phyloP scores from a whole-genome alignment of 2,797 vertebrate species.

The Enteromius anoplus region DNA sequence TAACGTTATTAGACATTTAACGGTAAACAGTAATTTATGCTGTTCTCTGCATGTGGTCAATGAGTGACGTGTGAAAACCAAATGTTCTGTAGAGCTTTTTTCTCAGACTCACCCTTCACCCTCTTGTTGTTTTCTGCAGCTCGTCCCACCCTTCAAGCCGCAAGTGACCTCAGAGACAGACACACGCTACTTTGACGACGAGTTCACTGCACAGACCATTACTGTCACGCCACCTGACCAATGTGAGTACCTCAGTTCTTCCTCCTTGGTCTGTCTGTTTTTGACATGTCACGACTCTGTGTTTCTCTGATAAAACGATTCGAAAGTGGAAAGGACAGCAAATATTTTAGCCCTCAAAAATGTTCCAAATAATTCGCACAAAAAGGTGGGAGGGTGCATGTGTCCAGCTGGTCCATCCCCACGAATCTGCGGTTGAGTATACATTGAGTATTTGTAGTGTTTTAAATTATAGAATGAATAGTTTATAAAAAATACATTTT shows the following conservation, averaged over 20 bases:
- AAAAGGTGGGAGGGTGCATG: not conserved
- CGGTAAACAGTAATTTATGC: not conserved
- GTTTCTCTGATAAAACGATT: not conserved
- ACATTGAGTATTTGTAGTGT: too few relatives aligned
- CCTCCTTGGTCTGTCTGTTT: not conserved
- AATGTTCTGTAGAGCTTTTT: not conserved
- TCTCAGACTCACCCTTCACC: not conserved
- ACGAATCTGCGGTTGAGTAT: too few relatives aligned
- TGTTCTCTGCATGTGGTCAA: not conserved
- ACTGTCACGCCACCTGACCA: conserved; percentile 94
- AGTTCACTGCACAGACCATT: conserved; percentile 94
- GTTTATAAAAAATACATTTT: too few relatives aligned
- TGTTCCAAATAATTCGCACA: not conserved
- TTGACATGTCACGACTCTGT: not conserved
- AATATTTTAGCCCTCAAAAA: not conserved
- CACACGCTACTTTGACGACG: conserved; percentile 93
- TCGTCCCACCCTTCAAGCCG: conserved; percentile 91
- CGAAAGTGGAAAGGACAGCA: not conserved
- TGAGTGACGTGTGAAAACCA: not conserved
- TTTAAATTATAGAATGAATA: too few relatives aligned
- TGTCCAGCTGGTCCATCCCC: not conserved
- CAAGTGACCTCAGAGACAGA: conserved; percentile 94
- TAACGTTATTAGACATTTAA: not conserved
- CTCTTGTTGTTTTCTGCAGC: conserved; percentile 69
- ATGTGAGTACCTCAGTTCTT: conserved; percentile 79